phyloP scores from a whole-genome alignment of 2,797 vertebrate genomes.

The Melanogrammus aeglefinus region DNA sequence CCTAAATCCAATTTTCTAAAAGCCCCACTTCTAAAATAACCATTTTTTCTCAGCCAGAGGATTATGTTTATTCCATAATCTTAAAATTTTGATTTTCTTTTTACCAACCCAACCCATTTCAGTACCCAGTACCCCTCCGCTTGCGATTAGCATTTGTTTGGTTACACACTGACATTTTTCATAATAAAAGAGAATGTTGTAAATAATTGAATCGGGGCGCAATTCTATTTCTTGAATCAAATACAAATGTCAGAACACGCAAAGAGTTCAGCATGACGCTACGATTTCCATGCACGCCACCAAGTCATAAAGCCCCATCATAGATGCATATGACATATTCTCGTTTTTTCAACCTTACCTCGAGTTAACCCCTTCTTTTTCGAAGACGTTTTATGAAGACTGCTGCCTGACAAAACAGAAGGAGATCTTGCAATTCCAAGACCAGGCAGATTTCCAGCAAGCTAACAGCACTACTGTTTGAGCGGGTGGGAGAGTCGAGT shows the following conservation, averaged over 20 bases:
- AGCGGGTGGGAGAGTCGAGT: conserved; percentile 52
- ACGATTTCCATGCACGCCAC: background rate
- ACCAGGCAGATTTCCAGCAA: conserved; percentile 60
- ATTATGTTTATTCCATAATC: background rate
- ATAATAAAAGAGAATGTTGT: background rate
- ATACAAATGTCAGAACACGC: background rate
- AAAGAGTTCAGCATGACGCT: background rate
- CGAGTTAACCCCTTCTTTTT: conserved; percentile 39
- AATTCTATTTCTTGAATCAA: conserved; percentile 2
- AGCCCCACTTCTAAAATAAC: too few relatives aligned
- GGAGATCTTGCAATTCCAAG: conserved; percentile 56
- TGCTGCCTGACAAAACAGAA: conserved; percentile 56
- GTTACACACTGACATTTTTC: background rate
- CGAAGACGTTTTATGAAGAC: conserved; percentile 42
- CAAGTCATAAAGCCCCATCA: background rate
- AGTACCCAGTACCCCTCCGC: background rate
- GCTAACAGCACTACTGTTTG: conserved; percentile 55
- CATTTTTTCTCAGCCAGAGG: background rate
- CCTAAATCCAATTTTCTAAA: background rate
- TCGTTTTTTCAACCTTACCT: conserved; percentile 57
- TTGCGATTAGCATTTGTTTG: background rate
- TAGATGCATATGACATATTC: background rate
- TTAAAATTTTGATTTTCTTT: too few relatives aligned
- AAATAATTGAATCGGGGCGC: background rate
- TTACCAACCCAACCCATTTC: background rate